A percentile compares a stretch with the other conserved stretches of the same genome.
These are phyloP conservation scores for Orchesella flavescens DNA, from an alignment of 2,888 invertebrate species.

Conservation along the genomic window DNA sequence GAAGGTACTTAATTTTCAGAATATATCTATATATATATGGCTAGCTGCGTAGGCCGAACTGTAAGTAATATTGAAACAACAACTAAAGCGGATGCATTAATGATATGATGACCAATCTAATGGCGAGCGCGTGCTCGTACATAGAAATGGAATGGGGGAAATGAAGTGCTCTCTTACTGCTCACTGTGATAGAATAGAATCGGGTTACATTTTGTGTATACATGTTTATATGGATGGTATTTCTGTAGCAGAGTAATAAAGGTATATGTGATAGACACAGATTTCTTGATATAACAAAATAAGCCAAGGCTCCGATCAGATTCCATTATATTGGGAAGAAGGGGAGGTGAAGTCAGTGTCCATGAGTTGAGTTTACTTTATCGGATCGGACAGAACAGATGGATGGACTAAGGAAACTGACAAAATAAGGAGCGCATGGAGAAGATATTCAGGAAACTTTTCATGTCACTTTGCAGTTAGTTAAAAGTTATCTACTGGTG, in stretches of 20 bases:
- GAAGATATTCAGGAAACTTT: conserved; percentile 53
- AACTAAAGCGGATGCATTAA: conserved; percentile 57
- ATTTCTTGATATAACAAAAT: no score
- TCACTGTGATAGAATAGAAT: conserved; percentile 36
- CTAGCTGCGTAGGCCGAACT: no score
- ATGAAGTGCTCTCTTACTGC: conserved; percentile 44
- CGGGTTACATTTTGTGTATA: conserved; percentile 15
- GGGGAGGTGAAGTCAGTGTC: conserved; percentile 62
- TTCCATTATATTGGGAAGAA: neutral
- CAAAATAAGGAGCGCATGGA: conserved; percentile 44
- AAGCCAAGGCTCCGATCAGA: neutral
- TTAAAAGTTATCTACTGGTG: conserved; percentile 63
- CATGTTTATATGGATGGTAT: neutral
- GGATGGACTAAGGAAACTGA: conserved; percentile 59
- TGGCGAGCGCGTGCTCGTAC: conserved; percentile 45
- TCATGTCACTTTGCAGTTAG: conserved; percentile 66
- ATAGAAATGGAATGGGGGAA: conserved; percentile 37
- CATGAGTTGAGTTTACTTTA: conserved; percentile 63
- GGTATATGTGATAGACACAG: neutral
- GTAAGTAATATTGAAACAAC: neutral
- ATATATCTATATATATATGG: no score
- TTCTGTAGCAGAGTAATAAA: neutral
- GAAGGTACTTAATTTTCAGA: conserved; percentile 5
- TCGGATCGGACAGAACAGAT: conserved; percentile 61
- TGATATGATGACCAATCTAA: conserved; percentile 64